A percentile compares a stretch with the other conserved stretches of the same genome.
These are phyloP conservation scores for Steinernema scapterisci DNA, from an alignment of 2,888 invertebrate genomes.

Conservation along the genomic window DNA sequence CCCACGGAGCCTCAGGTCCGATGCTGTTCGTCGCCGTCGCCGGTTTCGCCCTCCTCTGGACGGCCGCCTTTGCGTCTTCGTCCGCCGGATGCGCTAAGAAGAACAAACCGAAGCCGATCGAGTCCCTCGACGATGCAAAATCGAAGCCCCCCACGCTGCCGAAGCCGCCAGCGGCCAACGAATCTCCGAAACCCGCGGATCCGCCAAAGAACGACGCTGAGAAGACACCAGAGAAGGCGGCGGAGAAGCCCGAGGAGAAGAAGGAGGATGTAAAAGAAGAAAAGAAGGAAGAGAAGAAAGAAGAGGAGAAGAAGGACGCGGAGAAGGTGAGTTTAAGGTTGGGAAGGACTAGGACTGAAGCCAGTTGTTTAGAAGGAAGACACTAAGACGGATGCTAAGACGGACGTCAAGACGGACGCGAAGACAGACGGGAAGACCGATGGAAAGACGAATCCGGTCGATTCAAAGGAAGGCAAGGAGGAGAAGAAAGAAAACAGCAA, in stretches of 20 bases:
- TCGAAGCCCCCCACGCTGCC: not conserved
- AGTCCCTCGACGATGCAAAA: not conserved
- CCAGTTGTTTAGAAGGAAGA: not conserved
- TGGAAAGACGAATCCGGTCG: no score
- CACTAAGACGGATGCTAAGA: not conserved
- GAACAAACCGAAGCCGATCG: not conserved
- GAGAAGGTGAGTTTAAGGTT: not conserved
- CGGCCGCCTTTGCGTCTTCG: not conserved
- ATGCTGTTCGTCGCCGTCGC: not conserved
- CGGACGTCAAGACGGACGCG: no score
- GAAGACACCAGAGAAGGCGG: not conserved
- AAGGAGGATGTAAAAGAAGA: not conserved
- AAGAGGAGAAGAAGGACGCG: not conserved
- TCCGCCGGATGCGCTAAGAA: slow-evolving; percentile 4
- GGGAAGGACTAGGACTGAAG: not conserved
- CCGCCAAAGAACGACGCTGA: not conserved
- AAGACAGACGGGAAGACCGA: no score
- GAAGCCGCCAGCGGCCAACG: not conserved
- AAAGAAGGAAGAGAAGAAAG: not conserved
- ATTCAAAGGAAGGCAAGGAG: no score
- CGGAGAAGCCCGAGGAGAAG: not conserved
- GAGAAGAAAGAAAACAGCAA: no score
- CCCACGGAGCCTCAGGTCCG: not conserved
- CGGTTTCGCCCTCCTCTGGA: slow-evolving; percentile 2
- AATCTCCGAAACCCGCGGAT: not conserved